phyloP scores from a whole-genome alignment of 2,888 invertebrate species.

The Meghimatium bilineatum region DNA sequence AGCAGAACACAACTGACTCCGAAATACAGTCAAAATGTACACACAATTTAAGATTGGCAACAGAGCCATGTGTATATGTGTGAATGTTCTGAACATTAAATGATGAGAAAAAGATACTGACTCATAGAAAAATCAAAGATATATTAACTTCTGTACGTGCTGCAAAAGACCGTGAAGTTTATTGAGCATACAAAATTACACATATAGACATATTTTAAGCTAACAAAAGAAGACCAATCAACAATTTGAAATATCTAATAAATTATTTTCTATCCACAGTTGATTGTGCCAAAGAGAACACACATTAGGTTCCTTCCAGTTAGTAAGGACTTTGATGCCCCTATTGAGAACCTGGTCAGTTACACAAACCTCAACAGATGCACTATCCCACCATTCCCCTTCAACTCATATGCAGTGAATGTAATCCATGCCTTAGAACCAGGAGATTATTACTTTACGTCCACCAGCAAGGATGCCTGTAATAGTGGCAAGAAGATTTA shows the following conservation, averaged over 20 bases:
- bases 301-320: slow-evolving; percentile 42
- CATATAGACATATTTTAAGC: too few species aligned
- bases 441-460: slow-evolving; percentile 50
- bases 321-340: not conserved
- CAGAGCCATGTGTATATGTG: too few species aligned
- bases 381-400: slow-evolving; percentile 50
- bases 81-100: too few species aligned
- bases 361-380: slow-evolving; percentile 49
- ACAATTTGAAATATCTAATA: too few species aligned
- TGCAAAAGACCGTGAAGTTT: too few species aligned
- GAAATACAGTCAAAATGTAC: too few species aligned
- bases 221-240: not conserved
- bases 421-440: slow-evolving; percentile 40
- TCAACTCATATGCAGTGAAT: slow-evolving; percentile 37
- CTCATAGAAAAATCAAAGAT: too few species aligned
- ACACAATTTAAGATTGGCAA: too few species aligned
- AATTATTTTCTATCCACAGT: slow-evolving; percentile 16
- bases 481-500: slow-evolving; percentile 6
- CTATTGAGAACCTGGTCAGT: slow-evolving; percentile 45
- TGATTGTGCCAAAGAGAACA: slow-evolving; percentile 47
- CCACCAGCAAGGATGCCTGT: slow-evolving; percentile 36
- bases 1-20: too few species aligned
- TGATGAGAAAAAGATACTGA: too few species aligned
- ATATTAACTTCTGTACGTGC: too few species aligned
- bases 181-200: not conserved